Evolutionary conservation across 1,140 invertebrate genomes (phyloP).

Genomic region (Drosophila lacertosa): DNA sequence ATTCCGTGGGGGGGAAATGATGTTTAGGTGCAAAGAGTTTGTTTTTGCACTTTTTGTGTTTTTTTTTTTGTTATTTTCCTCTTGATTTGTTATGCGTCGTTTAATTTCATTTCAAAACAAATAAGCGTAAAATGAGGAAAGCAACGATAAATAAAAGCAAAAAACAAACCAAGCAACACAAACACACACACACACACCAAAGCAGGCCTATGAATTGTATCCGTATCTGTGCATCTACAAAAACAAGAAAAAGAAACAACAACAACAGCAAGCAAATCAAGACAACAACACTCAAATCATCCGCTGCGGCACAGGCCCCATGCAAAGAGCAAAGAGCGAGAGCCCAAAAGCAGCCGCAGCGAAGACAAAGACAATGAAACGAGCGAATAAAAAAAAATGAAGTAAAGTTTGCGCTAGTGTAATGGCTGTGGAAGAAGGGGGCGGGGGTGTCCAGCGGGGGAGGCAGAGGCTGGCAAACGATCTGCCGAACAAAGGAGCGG

Average conservation of each 20-base stretch:
- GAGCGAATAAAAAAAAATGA: slow-evolving; percentile 5
- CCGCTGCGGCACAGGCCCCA: slow-evolving; percentile 38
- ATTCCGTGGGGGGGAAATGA: slow-evolving; percentile 15
- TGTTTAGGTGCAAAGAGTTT: slow-evolving; percentile 14
- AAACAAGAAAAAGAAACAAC: slow-evolving; percentile 20
- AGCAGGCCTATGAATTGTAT: slow-evolving; percentile 42
- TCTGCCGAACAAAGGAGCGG: slow-evolving; percentile 62
- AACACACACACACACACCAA: slow-evolving; percentile 10
- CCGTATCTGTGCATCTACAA: slow-evolving; percentile 42
- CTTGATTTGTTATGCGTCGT: slow-evolving; percentile 68
- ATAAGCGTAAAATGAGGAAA: slow-evolving; percentile 76
- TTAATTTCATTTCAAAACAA: slow-evolving; percentile 79
- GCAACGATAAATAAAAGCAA: slow-evolving; percentile 73
- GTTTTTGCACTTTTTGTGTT: slow-evolving; percentile 11
- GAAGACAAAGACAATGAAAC: slow-evolving; percentile 42
- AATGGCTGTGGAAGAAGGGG: background rate
- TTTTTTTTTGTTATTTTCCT: slow-evolving; percentile 22
- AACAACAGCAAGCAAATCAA: slow-evolving; percentile 38
- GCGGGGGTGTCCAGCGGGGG: background rate
- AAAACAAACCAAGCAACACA: slow-evolving; percentile 36
- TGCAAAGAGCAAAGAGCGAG: slow-evolving; percentile 39
- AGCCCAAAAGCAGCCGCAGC: slow-evolving; percentile 20
- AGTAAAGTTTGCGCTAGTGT: slow-evolving; percentile 48
- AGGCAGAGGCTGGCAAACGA: slow-evolving; percentile 51
- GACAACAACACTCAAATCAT: slow-evolving; percentile 38